phyloP scores from a whole-genome alignment of 2,888 invertebrate genomes.

The Hoplodrina blanda region DNA sequence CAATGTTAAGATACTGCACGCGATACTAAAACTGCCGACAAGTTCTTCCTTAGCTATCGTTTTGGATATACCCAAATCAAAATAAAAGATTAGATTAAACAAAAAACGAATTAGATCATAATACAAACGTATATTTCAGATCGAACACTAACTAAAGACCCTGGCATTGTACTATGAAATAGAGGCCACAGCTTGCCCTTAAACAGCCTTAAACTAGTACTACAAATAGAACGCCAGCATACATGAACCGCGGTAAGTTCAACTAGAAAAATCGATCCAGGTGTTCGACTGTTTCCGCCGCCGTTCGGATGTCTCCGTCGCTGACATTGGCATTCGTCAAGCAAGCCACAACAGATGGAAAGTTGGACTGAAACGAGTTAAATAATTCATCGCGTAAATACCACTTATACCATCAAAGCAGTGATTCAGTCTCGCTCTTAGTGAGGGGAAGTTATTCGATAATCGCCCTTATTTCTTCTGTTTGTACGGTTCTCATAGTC shows the following conservation, averaged over 20 bases:
- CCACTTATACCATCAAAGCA: slow-evolving; percentile 55
- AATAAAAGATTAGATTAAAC: slow-evolving; percentile 21
- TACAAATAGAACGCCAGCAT: slow-evolving; percentile 68
- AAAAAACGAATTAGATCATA: not conserved
- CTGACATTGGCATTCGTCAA: slow-evolving; percentile 70
- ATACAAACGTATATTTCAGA: not conserved
- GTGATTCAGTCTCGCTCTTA: slow-evolving; percentile 18
- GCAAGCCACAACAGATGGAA: slow-evolving; percentile 48
- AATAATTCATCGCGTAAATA: slow-evolving; percentile 62
- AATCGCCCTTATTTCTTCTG: slow-evolving; percentile 12
- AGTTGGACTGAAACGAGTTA: slow-evolving; percentile 59
- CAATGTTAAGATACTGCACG: slow-evolving; percentile 1
- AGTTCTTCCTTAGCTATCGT: not conserved
- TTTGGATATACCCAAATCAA: slow-evolving; percentile 8
- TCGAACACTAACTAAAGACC: slow-evolving; percentile 16
- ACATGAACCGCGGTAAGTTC: slow-evolving; percentile 77
- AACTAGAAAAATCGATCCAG: slow-evolving; percentile 82
- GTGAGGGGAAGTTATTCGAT: slow-evolving; percentile 10
- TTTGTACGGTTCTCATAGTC: not conserved
- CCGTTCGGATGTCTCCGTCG: slow-evolving; percentile 65
- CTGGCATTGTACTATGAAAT: slow-evolving; percentile 39
- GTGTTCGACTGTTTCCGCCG: slow-evolving; percentile 70
- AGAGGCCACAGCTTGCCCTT: slow-evolving; percentile 53
- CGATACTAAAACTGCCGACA: slow-evolving; percentile 15
- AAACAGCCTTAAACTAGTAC: slow-evolving; percentile 70